These are phyloP conservation scores for Ceratina australensis DNA, from an alignment of 1,140 invertebrate genomes.

Conservation along the genomic window DNA sequence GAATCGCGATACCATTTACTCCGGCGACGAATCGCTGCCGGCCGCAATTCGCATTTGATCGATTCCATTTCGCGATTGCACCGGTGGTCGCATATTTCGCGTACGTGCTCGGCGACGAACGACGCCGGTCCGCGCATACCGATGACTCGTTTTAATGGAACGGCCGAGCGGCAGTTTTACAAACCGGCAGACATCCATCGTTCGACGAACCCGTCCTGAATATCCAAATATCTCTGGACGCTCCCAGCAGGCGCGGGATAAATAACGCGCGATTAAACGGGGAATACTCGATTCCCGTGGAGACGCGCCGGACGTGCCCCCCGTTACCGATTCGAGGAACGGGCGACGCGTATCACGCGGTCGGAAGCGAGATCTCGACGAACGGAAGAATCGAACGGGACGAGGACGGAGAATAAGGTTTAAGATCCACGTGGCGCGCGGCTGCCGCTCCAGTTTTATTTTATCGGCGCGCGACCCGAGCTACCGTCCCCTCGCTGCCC, in stretches of 20 bases:
- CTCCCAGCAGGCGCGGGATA: neutral
- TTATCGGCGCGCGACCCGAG: slow-evolving; percentile 55
- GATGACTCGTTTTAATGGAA: slow-evolving; percentile 71
- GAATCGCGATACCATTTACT: too few species aligned
- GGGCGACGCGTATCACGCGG: neutral
- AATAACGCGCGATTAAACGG: slow-evolving; percentile 8
- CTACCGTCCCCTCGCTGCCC: slow-evolving; percentile 15
- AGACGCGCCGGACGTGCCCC: too few species aligned
- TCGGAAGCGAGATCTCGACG: slow-evolving; percentile 1
- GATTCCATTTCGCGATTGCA: slow-evolving; percentile 69
- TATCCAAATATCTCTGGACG: slow-evolving; percentile 18
- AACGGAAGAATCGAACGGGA: slow-evolving; percentile 26
- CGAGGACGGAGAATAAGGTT: slow-evolving; percentile 58
- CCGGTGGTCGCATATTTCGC: slow-evolving; percentile 68
- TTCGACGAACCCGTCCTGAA: slow-evolving; percentile 32
- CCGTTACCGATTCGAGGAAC: too few species aligned
- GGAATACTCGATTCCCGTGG: neutral
- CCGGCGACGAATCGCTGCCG: slow-evolving; percentile 40
- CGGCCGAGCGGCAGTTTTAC: slow-evolving; percentile 64
- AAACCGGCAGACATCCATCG: slow-evolving; percentile 61
- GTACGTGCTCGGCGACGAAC: slow-evolving; percentile 67
- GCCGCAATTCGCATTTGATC: slow-evolving; percentile 75
- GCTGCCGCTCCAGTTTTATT: slow-evolving; percentile 54
- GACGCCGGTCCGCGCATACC: slow-evolving; percentile 70
- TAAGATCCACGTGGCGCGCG: slow-evolving; percentile 60